Base-by-base conservation (phyloP, 1,140 invertebrate genomes). In the Drosophila ogumai region DNA sequence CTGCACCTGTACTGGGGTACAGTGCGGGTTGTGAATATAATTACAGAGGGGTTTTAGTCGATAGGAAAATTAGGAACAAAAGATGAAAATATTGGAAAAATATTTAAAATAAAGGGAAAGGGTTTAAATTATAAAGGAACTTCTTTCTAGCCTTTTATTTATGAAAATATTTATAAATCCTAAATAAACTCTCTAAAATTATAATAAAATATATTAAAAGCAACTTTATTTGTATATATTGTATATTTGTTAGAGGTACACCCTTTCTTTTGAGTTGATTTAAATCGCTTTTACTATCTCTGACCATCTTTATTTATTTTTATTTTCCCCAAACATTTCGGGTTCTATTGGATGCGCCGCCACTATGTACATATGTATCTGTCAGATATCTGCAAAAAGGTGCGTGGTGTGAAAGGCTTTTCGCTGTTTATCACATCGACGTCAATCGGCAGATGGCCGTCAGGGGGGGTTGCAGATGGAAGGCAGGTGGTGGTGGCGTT, bases 351-450 rank as follows among this genome's bases (percentile, higher is more conserved):
- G 3, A 46, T 38, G 36, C 6, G 3, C 47, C 66, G 2, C 38
- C n/a, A 34, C 44, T 59, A 71, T 72, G 17, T 13, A 19, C 43
- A 66, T 32, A 50, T 28, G 12, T 71, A 71, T 72, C 49, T 72
- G 52, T 38, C 34, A 25, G 65, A 72, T 71, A 72, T 71, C 34
- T 58, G 67, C 50, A 34, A 17, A 40, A 40, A 57, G 68, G 41
- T 72, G 68, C 52, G 68, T 59, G 54, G 68, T 50, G 44, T 36
- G 68, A 72, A 72, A 72, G 66, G 66, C 43, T 72, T 71, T 72
- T 34, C 19, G 68, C 52, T 72, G 66, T 72, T 72, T 72, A 72
- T 72, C 68, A 72, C 52, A 72, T 72, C 66, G 43, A 67, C 68
- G 68, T 72, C 68, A 72, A 72, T 72, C 43, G 54, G 43, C 66